Base-by-base conservation (phyloP, 1,140 invertebrate genomes). In the Sogatella furcifera region DNA sequence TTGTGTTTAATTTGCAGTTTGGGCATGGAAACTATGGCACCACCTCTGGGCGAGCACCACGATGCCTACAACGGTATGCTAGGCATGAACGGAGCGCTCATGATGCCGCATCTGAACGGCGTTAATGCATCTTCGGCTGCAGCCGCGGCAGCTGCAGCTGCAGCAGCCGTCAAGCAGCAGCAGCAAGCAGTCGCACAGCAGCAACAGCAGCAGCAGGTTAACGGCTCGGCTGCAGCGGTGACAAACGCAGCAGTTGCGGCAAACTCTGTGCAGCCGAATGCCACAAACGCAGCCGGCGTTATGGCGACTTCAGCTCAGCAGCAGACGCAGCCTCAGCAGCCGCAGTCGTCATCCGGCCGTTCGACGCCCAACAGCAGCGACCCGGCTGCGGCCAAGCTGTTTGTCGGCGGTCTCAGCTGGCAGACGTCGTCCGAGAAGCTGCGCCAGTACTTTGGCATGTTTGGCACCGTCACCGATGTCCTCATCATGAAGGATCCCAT, bases 401-500 rank as follows among this genome's bases (percentile, higher is more conserved):
- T 93, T 71, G 90, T 94, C 22, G 91, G 90, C 14, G 90, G 91
- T 0, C 81, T 93, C 42, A 92, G 89, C 69, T 94, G 90, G 90
- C 89, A 92, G 73, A 94, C 91, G 15, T 90, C 88, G 66, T 88
- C 88, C 38, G 90, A 95, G 72, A 93, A 92, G 72, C 79, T 95
- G 8, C 80, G 88, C 66, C 89, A 92, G 65, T 93, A 95, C 71
- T 95, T 95, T 69, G 85, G 86, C 56, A 91, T 92, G 84, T 95
- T 92, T 68, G 91, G 91, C 55, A 85, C 86, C 4, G 90, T 94
- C 60, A 89, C 89, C n/a, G 90, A 94, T 71, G 90, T 93, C 49
- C 83, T 93, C 53, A 92, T 94, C 68, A 93, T 93, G 90, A 94
- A 93, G 80, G 90, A 94, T 77, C 90, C 90, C 2, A 85, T 93